A percentile compares a stretch with the other conserved stretches of the same genome.
phyloP scores from a whole-genome alignment of 2,797 vertebrate genomes.

The Myioborus melanocephalus region DNA sequence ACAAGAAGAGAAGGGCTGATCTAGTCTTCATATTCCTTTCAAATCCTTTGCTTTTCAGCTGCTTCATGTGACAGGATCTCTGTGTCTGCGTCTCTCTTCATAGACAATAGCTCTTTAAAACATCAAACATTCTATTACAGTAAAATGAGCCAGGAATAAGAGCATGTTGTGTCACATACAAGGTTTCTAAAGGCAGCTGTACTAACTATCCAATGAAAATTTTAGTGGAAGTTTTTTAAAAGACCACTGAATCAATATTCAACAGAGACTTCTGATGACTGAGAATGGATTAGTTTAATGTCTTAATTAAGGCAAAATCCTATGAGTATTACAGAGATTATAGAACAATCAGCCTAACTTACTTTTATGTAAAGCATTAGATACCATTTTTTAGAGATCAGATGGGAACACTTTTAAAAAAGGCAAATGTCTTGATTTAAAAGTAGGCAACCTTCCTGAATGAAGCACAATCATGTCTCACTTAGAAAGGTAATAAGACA shows the following conservation, averaged over 20 bases:
- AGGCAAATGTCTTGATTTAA: slow-evolving; percentile 36
- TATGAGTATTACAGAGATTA: not conserved
- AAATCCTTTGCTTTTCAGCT: not conserved
- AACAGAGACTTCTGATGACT: not conserved
- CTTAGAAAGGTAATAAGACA: slow-evolving; percentile 46
- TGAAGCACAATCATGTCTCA: slow-evolving; percentile 8
- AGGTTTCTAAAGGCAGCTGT: not conserved
- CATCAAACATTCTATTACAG: not conserved
- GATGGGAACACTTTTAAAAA: not conserved
- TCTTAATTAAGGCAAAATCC: not conserved
- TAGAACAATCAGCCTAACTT: slow-evolving; percentile 12
- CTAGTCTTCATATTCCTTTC: not conserved
- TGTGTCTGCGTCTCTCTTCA: not conserved
- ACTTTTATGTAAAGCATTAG: slow-evolving; percentile 15
- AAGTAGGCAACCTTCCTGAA: not conserved
- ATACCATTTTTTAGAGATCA: slow-evolving; percentile 34
- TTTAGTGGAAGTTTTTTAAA: not conserved
- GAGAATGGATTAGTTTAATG: not conserved
- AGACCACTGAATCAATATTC: not conserved
- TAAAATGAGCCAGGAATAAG: not conserved
- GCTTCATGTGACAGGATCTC: not conserved
- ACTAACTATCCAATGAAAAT: not conserved
- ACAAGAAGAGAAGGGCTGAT: not conserved
- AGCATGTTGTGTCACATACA: not conserved
- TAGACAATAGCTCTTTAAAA: not conserved